These are phyloP conservation scores for Pyxicephalus adspersus DNA, from an alignment of 2,113 vertebrate genomes.

Conservation along the genomic window DNA sequence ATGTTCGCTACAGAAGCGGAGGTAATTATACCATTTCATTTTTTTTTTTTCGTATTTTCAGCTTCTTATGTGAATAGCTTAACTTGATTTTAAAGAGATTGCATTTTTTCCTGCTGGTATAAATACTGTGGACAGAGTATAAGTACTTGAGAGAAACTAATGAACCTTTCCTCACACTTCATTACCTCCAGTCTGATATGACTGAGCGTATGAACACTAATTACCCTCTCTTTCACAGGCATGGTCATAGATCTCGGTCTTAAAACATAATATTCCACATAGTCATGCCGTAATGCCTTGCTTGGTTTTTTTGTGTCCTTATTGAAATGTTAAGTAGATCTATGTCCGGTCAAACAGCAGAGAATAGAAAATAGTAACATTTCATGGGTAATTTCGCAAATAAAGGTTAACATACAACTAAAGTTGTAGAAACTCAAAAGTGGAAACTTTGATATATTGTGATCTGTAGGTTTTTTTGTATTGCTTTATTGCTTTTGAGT, in stretches of 20 bases:
- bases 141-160: slow-evolving; percentile 83
- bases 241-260: slow-evolving; percentile 74
- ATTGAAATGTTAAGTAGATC: slow-evolving; percentile 72
- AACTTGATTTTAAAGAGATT: slow-evolving; percentile 77
- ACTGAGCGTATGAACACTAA: slow-evolving; percentile 78
- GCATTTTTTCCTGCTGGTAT: slow-evolving; percentile 76
- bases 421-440: slow-evolving; percentile 24
- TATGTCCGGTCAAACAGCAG: slow-evolving; percentile 59
- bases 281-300: slow-evolving; percentile 68
- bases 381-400: slow-evolving; percentile 64
- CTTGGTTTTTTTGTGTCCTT: slow-evolving; percentile 70
- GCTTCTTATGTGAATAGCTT: slow-evolving; percentile 71
- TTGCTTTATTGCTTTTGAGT: not conserved
- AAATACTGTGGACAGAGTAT: slow-evolving; percentile 83
- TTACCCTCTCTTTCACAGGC: slow-evolving; percentile 77
- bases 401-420: slow-evolving; percentile 47
- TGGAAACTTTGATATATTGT: slow-evolving; percentile 33
- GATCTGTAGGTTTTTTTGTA: not conserved
- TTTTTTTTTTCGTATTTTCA: slow-evolving; percentile 53
- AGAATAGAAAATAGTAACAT: slow-evolving; percentile 56
- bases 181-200: slow-evolving; percentile 84
- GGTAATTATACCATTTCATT: slow-evolving; percentile 30
- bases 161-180: slow-evolving; percentile 84
- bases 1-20: slow-evolving; percentile 6
- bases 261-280: slow-evolving; percentile 76